Evolutionary conservation across 2,113 vertebrate species (phyloP).

Genomic region (Anser cygnoides): DNA sequence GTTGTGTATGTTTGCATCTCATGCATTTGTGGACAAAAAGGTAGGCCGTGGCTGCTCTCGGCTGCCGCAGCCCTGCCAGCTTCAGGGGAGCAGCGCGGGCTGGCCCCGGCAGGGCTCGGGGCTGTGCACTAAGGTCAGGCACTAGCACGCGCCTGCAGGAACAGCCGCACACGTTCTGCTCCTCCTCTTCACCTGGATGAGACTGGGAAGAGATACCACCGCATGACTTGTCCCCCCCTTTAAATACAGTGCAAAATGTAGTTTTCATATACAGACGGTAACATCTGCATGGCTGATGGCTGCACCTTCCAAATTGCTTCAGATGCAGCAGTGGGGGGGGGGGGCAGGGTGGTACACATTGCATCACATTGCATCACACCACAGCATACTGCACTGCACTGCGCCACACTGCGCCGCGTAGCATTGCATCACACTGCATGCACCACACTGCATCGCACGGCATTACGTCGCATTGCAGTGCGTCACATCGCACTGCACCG

Average conservation of each 20-base stretch:
- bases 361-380: background rate
- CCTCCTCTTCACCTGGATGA: background rate
- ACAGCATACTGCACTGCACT: background rate
- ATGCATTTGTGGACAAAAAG: background rate
- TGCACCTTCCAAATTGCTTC: background rate
- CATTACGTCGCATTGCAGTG: too few relatives aligned
- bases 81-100: rapidly evolving
- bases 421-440: background rate
- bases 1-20: background rate
- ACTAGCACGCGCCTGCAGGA: rapidly evolving
- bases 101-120: background rate
- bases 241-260: background rate
- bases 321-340: background rate
- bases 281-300: rapidly evolving
- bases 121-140: background rate
- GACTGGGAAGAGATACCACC: background rate
- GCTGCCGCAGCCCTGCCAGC: too few relatives aligned
- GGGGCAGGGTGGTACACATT: background rate
- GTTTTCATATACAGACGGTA: rapidly evolving
- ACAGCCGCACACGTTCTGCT: rapidly evolving
- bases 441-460: background rate
- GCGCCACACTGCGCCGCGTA: background rate
- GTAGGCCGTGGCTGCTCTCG: rapidly evolving
- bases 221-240: background rate
- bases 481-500: too few relatives aligned